Base-by-base conservation (phyloP, 2,888 invertebrate species). In the Lamproptera curius region DNA sequence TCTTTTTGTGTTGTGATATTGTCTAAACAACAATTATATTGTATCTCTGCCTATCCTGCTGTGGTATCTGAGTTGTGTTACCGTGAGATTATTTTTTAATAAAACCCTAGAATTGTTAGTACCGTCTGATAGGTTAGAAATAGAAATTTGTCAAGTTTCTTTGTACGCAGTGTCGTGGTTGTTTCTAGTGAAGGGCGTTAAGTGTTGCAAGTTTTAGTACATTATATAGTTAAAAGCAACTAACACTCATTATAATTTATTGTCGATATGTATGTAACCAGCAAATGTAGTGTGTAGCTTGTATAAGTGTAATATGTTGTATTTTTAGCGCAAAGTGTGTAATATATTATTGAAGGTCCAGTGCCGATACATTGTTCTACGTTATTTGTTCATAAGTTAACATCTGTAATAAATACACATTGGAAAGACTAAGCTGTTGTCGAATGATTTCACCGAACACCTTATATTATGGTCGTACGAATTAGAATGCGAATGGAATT, bases 221-320 rank as follows among this genome's bases (percentile, higher is more conserved):
- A 63, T 66, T 52, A 60, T 65, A 66, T 61, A 51, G 59, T 61
- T 55, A 61, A 55, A 58, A 54, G 58, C 51, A 59, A 66, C 58
- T 63, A 67, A 57, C 58, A 53, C 43, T 55, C 55, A 51, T 54
- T 56, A 61, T 67, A 64, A 63, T 62, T 64, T 76, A 79, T 80
- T 75, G 70, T 72, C 69, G 61, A 62, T 70, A 63, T 66, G 59
- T 69, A 69, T 59, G 50, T 72, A 76, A 73, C 66, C 67, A 63
- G 69, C 64, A 61, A n/a, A 63, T 58, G 68, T 82, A 77, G 78
- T 58, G 59, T 63, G 65, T 79, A 81, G 78, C 69, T 71, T 75
- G 72, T 76, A 66, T 79, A 83, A 79, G 81, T 83, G 80, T 83
- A 83, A 77, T 75, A 73, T 72, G 75, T 77, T 81, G 67, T 76